Percentiles rank a stretch among this genome's conserved stretches.
Evolutionary conservation across 2,797 vertebrate species (phyloP).

Genomic region (Lepus oiostolus): DNA sequence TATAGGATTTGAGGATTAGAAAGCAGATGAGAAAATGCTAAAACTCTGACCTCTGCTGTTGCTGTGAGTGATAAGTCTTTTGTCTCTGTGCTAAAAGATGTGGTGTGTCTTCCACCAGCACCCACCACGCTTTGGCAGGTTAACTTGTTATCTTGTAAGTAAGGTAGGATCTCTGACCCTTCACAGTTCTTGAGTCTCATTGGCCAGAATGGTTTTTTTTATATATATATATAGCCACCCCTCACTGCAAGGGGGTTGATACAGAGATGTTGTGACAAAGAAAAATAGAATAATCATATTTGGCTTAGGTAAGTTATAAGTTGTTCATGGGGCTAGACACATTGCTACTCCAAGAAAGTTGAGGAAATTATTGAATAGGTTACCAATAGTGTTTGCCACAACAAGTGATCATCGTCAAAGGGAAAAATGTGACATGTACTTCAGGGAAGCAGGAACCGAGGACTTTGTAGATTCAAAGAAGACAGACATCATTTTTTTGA

Average conservation of each 20-base stretch:
- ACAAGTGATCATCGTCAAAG: background rate
- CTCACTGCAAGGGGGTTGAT: background rate
- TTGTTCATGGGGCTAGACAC: background rate
- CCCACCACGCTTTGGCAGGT: background rate
- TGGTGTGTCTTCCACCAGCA: background rate
- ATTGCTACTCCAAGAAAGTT: conserved; percentile 15
- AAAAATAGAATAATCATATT: conserved; percentile 43
- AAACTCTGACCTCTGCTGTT: background rate
- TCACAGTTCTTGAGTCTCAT: conserved; percentile 31
- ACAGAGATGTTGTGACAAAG: conserved; percentile 19
- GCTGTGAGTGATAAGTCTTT: background rate
- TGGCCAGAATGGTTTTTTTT: background rate
- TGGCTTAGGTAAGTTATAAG: conserved; percentile 35
- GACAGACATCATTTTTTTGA: conserved; percentile 11
- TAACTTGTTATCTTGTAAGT: conserved; percentile 46
- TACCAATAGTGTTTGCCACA: conserved; percentile 7
- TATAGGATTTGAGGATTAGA: background rate
- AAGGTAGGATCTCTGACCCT: conserved; percentile 5
- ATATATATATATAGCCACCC: background rate
- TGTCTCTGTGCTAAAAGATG: background rate
- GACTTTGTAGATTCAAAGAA: conserved; percentile 52
- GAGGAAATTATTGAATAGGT: conserved; percentile 4
- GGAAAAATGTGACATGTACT: background rate
- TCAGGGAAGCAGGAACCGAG: conserved; percentile 33
- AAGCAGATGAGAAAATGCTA: conserved; percentile 17